These are phyloP conservation scores for Pristionchus entomophagus DNA, from an alignment of 2,888 invertebrate genomes.

Conservation along the genomic window DNA sequence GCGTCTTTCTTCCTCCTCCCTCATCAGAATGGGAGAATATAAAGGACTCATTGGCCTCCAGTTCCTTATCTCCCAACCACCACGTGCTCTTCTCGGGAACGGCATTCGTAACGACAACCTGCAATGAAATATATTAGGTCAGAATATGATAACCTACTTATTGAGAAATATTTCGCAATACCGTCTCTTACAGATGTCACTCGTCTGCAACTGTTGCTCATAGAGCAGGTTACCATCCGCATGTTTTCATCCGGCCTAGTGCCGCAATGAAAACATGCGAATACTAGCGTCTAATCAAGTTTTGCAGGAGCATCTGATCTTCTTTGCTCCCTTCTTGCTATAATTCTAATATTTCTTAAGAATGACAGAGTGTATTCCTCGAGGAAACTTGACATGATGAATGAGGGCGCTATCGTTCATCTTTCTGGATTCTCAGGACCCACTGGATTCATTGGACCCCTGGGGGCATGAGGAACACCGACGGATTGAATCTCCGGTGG, in stretches of 20 bases:
- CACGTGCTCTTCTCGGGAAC: conserved; percentile 72
- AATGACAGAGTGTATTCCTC: not conserved
- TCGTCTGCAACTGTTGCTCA: not conserved
- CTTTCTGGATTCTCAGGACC: not conserved
- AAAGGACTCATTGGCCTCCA: conserved; percentile 68
- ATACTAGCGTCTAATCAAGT: too few relatives aligned
- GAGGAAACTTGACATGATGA: not conserved
- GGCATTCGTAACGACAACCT: conserved; percentile 69
- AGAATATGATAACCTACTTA: not conserved
- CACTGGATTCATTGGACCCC: not conserved
- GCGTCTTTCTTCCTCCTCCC: conserved; percentile 71
- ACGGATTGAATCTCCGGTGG: conserved; percentile 8
- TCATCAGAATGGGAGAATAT: conserved; percentile 70
- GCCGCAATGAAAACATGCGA: too few relatives aligned
- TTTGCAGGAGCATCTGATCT: too few relatives aligned
- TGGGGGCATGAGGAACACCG: not conserved
- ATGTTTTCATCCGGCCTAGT: too few relatives aligned
- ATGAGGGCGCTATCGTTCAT: not conserved
- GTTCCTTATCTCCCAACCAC: conserved; percentile 71
- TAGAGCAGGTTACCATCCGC: too few relatives aligned
- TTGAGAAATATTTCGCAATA: not conserved
- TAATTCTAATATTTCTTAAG: too few relatives aligned
- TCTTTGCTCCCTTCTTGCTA: too few relatives aligned
- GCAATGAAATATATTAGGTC: not conserved
- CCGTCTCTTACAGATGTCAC: too few relatives aligned